Percentiles rank a stretch among this genome's conserved stretches.
Conservation (phyloP, 1,140 invertebrate genomes). For the Hermatobates lingyangjiaoensis region DNA sequence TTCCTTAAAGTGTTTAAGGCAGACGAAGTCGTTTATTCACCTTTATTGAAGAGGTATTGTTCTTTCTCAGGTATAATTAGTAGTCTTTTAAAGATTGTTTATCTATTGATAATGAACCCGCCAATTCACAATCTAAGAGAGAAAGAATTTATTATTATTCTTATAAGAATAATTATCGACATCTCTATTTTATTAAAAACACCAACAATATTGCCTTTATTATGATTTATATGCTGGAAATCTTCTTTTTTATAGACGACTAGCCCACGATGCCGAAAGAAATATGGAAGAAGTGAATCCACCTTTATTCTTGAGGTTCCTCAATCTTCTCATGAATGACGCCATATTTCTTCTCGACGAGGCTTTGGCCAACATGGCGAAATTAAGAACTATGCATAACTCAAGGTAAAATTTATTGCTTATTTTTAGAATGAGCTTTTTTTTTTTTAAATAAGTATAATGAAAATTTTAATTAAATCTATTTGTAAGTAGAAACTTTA, state of each 20-base stretch:
- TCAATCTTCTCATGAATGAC: slow-evolving; percentile 90
- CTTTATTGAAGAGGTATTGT: too few species aligned
- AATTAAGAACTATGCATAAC: slow-evolving; percentile 51
- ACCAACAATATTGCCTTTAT: neutral
- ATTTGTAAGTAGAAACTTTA: neutral
- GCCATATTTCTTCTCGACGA: slow-evolving; percentile 87
- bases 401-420: slow-evolving; percentile 31
- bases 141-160: neutral
- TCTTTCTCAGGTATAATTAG: too few species aligned
- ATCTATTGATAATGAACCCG: too few species aligned
- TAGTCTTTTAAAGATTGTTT: too few species aligned
- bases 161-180: neutral
- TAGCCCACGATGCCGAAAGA: slow-evolving; percentile 60
- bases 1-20: too few species aligned
- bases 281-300: slow-evolving; percentile 80
- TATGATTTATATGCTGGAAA: too few species aligned
- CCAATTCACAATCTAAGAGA: too few species aligned
- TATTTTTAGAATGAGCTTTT: neutral
- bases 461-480: neutral
- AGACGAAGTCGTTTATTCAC: too few species aligned
- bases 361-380: slow-evolving; percentile 66
- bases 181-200: neutral
- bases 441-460: too few species aligned
- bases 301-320: slow-evolving; percentile 80
- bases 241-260: slow-evolving; percentile 36